Base-by-base conservation (phyloP, 2,113 vertebrate genomes). In the Dissostichus mawsoni region DNA sequence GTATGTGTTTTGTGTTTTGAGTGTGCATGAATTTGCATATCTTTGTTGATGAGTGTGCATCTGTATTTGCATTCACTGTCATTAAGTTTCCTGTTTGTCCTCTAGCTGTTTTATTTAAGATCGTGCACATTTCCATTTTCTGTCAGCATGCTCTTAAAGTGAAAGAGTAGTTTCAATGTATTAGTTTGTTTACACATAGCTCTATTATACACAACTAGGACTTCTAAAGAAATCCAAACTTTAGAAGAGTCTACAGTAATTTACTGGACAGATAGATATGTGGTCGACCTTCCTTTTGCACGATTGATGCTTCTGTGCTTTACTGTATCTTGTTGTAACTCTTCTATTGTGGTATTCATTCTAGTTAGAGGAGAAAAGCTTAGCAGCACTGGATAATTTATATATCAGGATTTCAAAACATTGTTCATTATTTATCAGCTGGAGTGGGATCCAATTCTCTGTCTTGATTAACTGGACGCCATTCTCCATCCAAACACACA, bases 11-110 rank as follows among this genome's bases (percentile, higher is more conserved):
- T 53, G 62, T 29, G 63, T 66, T 73, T 48, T 59, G 11, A 44
- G 20, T 36, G 9, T 61, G 16, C 8, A 36, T 45, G 11, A 29
- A 29, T 74, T 74, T 74, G 13, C 76, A 80, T 82, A 11, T 66
- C 16, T 74, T 65, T 73, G 36, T 57, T 8, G 55, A 52, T 33
- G 5, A 18, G 51, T 61, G 29, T 58, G 52, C 59, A 12, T 18
- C 4, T 69, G 2, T 69, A 17, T 74, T 53, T 75, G 45, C 55
- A 41, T 50, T 64, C 2, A 11, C 44, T 59, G 45, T 74, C 20
- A 56, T 48, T 17, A 65, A 25, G 11, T 58, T 70, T 64, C 5
- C 7, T 11, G 12, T 63, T 67, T 71, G 55, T 51, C 3, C 10
- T 44, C 8, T 4, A 55, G 5, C 16, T 58, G n/a, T 36, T 75